phyloP scores from a whole-genome alignment of 2,888 invertebrate genomes.

The Clistopyga incitator region DNA sequence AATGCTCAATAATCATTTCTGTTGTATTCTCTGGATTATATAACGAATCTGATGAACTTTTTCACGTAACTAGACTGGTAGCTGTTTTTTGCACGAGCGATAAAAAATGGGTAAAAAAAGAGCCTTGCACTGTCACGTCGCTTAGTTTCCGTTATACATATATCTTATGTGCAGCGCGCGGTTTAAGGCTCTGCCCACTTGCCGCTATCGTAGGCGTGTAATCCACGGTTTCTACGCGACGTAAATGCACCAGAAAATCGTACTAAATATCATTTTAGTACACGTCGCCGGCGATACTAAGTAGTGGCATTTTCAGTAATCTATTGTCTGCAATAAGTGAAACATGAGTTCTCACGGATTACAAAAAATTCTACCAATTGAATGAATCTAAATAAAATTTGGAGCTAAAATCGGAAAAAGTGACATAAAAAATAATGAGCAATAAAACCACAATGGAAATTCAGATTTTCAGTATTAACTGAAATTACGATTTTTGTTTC shows the following conservation, averaged over 20 bases:
- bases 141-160: constrained; percentile 18
- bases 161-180: neutral
- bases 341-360: neutral
- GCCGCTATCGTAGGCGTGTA: constrained; percentile 27
- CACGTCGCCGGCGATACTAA: neutral
- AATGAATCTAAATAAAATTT: too few relatives aligned
- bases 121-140: constrained; percentile 19
- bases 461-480: too few relatives aligned
- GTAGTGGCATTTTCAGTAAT: constrained; percentile 1
- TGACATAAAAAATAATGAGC: neutral
- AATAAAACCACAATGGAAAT: neutral
- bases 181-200: constrained; percentile 31
- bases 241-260: constrained; percentile 10
- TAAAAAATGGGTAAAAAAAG: constrained; percentile 28
- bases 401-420: too few relatives aligned
- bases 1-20: neutral
- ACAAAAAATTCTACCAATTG: neutral
- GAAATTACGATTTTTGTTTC: too few relatives aligned
- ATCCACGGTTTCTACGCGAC: constrained; percentile 12
- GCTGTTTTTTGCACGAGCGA: neutral
- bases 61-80: neutral
- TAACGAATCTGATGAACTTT: neutral
- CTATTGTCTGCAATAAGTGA: neutral
- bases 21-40: neutral
- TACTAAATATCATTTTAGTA: neutral